Evolutionary conservation across 2,113 vertebrate genomes (phyloP).

Genomic region (Varanus komodoensis): DNA sequence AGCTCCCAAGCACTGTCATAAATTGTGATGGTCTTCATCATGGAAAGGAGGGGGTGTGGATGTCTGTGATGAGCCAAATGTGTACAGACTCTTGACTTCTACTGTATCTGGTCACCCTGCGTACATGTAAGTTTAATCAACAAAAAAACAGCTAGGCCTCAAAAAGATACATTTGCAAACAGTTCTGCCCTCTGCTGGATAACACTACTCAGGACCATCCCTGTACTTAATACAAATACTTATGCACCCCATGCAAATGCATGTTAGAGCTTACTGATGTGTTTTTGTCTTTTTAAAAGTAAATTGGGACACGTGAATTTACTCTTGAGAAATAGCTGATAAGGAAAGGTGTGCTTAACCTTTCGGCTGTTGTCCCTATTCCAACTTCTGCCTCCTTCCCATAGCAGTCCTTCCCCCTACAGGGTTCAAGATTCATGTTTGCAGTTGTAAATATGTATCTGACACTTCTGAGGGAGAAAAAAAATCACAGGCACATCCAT

Average conservation of each 20-base stretch:
- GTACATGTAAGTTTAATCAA: background rate
- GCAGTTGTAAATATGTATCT: background rate
- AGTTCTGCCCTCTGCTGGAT: background rate
- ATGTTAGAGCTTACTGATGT: background rate
- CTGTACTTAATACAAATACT: background rate
- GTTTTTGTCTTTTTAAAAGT: background rate
- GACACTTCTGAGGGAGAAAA: background rate
- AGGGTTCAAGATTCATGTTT: background rate
- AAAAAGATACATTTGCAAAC: background rate
- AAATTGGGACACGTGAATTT: background rate
- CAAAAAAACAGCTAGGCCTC: background rate
- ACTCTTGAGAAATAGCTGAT: background rate
- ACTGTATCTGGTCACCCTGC: background rate
- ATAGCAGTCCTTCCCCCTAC: background rate
- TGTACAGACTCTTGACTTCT: background rate
- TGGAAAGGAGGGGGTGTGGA: background rate
- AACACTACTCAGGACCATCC: background rate
- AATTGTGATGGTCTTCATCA: background rate
- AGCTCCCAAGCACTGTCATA: background rate
- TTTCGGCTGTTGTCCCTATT: background rate
- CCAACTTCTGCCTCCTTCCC: background rate
- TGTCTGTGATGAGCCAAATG: background rate
- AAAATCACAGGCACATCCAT: background rate
- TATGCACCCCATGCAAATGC: background rate
- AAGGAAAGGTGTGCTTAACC: background rate